Base-by-base conservation (phyloP, 2,888 invertebrate genomes). In the Drosophila yooni region DNA sequence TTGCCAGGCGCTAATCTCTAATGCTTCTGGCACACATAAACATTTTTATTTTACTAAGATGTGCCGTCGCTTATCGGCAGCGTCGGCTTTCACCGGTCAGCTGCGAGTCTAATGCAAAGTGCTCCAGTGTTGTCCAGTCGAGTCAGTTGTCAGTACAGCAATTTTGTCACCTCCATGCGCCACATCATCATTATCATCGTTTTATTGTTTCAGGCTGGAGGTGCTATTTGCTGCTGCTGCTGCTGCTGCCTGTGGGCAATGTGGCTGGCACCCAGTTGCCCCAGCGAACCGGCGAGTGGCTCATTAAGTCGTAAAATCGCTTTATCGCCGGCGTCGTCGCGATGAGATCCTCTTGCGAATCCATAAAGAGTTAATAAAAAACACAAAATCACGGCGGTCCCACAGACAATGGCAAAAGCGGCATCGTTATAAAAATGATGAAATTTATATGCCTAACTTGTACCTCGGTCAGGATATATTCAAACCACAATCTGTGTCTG, bases 331-430 rank as follows among this genome's bases (percentile, higher is more conserved):
- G 46, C 73, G 62, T 70, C 67, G 70, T 48, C 57, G 34, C 27
- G 59, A 48, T 58, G 76, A 59, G 79, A 68, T 80, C 66, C 78
- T 70, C 88, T 84, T 70, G 85, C 85, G 57, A 89, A 89, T 85
- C 89, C 89, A 85, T 89, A 89, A 85, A 89, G 85, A 85, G 85
- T 85, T 89, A 85, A 85, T 85, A 85, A 85, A 85, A 85, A 25
- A 82, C 84, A 79, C 77, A 82, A 84, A 85, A 85, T 85, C 89
- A 87, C 88, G 84, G 70, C 84, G 70, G 70, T 79, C 74, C 61
- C 63, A 38, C 51, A 62, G 65, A 79, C 87, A 73, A 73, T 79
- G 76, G 29, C 73, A 67, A 67, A 67, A 38, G 67, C 15, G 52
- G 50, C 62, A 59, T 36, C 56, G 76, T 72, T 87, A 77, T 87